These are phyloP conservation scores for Gephyroberyx darwinii DNA, from an alignment of 2,797 vertebrate species.

Conservation along the genomic window DNA sequence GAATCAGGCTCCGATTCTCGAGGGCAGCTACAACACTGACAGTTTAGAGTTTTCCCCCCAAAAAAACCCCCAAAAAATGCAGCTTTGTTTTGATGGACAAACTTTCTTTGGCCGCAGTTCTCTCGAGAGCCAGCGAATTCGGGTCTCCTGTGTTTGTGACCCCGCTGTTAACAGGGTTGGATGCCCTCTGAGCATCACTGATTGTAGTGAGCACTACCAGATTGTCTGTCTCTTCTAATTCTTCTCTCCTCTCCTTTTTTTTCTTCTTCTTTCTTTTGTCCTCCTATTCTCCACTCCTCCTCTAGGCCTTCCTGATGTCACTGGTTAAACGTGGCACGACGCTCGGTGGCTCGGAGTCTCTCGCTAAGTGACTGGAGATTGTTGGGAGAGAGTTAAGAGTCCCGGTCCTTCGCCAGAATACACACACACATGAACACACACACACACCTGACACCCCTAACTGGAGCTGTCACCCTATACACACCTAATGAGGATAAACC, in stretches of 20 bases:
- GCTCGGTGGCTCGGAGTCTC: constrained; percentile 66
- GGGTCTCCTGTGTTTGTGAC: constrained; percentile 33
- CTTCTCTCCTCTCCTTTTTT: constrained; percentile 44
- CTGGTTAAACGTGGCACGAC: constrained; percentile 67
- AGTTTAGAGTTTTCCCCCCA: not conserved
- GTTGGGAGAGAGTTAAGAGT: constrained; percentile 57
- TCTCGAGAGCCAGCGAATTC: constrained; percentile 14
- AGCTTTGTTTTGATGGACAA: constrained; percentile 12
- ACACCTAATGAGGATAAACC: constrained; percentile 80
- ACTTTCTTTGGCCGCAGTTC: constrained; percentile 16
- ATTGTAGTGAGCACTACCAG: constrained; percentile 57
- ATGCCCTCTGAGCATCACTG: constrained; percentile 47
- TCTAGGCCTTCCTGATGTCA: constrained; percentile 43
- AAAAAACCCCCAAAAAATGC: constrained; percentile 1
- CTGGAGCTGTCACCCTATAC: constrained; percentile 67
- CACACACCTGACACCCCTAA: constrained; percentile 16
- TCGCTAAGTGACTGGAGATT: constrained; percentile 53
- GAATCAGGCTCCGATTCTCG: not conserved
- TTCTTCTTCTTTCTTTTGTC: constrained; percentile 8
- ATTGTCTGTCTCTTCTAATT: constrained; percentile 71
- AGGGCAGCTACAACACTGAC: not conserved
- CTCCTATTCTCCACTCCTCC: constrained; percentile 8
- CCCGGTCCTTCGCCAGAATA: constrained; percentile 47
- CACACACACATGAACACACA: constrained; percentile 40
- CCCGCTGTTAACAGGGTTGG: constrained; percentile 32